Conservation (phyloP, 1,140 invertebrate species). For the Lithobius niger region DNA sequence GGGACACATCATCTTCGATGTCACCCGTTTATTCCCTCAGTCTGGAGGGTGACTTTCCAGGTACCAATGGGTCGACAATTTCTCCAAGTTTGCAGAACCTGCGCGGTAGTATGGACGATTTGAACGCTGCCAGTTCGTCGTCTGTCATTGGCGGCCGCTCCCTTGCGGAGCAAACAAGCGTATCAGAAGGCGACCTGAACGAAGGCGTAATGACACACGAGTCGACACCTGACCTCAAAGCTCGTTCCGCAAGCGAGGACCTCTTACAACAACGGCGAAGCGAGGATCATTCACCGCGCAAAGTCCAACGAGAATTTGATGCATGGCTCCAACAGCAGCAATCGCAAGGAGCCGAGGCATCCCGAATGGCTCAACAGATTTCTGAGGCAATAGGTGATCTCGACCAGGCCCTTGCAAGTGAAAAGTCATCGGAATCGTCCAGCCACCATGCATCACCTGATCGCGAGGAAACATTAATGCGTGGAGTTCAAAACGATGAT, state of each 20-base stretch:
- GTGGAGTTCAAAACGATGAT: constrained; percentile 36
- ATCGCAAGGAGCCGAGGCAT: constrained; percentile 40
- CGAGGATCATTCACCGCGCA: background rate
- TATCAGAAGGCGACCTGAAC: background rate
- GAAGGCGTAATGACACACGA: too few relatives aligned
- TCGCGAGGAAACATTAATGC: constrained; percentile 16
- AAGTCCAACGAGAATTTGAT: constrained; percentile 26
- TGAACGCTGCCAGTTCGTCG: constrained; percentile 19
- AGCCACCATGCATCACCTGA: constrained; percentile 37
- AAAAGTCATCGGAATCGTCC: constrained; percentile 41
- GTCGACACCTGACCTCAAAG: background rate
- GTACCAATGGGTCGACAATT: constrained; percentile 30
- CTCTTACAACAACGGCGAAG: background rate
- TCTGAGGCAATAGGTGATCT: constrained; percentile 49
- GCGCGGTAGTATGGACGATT: constrained; percentile 32
- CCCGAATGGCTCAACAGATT: constrained; percentile 40
- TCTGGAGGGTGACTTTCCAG: constrained; percentile 13
- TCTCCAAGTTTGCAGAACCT: constrained; percentile 41
- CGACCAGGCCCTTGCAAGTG: constrained; percentile 45
- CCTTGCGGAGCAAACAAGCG: background rate
- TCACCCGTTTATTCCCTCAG: constrained; percentile 11
- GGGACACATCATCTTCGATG: constrained; percentile 7
- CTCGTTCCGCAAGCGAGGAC: background rate
- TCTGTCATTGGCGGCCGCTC: too few relatives aligned
- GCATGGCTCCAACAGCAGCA: constrained; percentile 34